Evolutionary conservation across 1,140 invertebrate genomes (phyloP).

Genomic region (Asobara japonica): DNA sequence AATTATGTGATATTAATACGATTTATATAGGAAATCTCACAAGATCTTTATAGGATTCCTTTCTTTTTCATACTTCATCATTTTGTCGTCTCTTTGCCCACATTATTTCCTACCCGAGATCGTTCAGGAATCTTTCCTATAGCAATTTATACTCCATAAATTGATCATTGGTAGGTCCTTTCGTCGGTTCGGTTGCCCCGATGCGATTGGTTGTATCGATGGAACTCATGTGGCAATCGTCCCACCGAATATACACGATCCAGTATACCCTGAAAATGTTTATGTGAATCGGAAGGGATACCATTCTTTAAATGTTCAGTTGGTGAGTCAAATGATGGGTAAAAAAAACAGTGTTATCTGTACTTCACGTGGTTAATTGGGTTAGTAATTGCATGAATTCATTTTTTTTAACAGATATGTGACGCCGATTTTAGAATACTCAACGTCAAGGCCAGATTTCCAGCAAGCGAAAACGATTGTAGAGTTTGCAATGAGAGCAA

Average conservation of each 20-base stretch:
- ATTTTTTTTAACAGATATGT: conserved; percentile 31
- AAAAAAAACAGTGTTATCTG: conserved; percentile 16
- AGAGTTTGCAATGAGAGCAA: conserved; percentile 38
- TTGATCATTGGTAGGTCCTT: conserved; percentile 36
- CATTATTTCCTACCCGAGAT: no score
- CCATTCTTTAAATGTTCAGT: conserved; percentile 51
- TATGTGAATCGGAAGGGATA: conserved; percentile 53
- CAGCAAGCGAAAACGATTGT: conserved; percentile 38
- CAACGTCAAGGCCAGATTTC: conserved; percentile 42
- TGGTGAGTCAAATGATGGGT: background rate
- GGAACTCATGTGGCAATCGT: no score
- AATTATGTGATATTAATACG: no score
- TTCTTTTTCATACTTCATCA: no score
- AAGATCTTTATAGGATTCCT: no score
- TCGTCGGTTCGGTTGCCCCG: conserved; percentile 40
- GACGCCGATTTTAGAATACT: conserved; percentile 38
- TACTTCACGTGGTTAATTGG: no score
- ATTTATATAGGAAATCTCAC: no score
- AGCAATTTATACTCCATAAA: background rate
- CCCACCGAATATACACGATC: conserved; percentile 40
- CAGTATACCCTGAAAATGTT: conserved; percentile 41
- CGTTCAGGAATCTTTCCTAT: no score
- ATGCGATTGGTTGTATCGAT: conserved; percentile 45
- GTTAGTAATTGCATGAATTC: no score
- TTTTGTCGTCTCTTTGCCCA: no score